Evolutionary conservation across 2,113 vertebrate genomes (phyloP).

Genomic region (Cyrtonyx montezumae): DNA sequence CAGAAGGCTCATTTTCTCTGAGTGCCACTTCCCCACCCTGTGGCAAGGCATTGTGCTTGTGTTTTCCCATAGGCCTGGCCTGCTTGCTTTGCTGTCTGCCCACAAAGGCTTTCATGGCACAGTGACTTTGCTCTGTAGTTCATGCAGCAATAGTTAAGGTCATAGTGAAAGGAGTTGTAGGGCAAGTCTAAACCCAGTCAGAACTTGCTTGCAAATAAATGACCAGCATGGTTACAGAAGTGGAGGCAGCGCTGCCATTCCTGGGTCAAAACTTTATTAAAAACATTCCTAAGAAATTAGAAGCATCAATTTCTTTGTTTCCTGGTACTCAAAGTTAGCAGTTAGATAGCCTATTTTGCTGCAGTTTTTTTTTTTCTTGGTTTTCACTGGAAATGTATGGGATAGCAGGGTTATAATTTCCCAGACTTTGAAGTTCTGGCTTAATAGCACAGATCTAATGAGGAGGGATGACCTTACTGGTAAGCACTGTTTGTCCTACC

Average conservation of each 20-base stretch:
- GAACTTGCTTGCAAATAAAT: slow-evolving; percentile 39
- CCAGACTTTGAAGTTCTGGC: neutral
- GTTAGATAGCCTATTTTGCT: neutral
- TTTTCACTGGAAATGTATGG: neutral
- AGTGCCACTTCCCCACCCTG: neutral
- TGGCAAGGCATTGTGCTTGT: neutral
- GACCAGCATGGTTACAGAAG: slow-evolving; percentile 22
- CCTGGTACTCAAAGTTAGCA: neutral
- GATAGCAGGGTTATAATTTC: neutral
- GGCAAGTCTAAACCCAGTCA: slow-evolving; percentile 47
- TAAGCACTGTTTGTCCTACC: too few species aligned
- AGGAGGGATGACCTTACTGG: neutral
- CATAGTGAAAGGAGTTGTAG: slow-evolving; percentile 27
- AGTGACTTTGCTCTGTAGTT: neutral
- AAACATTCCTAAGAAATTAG: slow-evolving; percentile 40
- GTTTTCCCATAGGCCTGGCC: neutral
- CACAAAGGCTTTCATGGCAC: slow-evolving; percentile 10
- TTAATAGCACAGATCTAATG: neutral
- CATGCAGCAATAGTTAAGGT: neutral
- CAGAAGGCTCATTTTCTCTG: neutral
- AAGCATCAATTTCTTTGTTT: neutral
- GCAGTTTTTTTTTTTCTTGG: neutral
- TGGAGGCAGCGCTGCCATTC: slow-evolving; percentile 29
- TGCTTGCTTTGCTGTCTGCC: neutral
- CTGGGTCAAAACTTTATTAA: slow-evolving; percentile 34